Percentiles rank a stretch among this genome's conserved stretches.
Evolutionary conservation across 2,113 vertebrate species (phyloP).

Genomic region (Calyptomena viridis): DNA sequence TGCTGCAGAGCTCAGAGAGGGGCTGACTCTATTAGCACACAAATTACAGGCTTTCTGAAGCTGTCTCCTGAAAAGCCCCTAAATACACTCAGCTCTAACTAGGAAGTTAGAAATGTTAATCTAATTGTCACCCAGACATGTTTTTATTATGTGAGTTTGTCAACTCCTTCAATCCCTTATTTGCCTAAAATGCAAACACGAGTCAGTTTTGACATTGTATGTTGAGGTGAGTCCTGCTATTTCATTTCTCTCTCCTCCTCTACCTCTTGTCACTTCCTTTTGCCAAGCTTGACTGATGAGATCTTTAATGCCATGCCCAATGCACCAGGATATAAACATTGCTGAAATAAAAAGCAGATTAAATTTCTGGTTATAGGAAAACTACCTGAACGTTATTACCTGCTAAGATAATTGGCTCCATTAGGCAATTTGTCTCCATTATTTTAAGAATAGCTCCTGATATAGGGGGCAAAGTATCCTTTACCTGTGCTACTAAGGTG

Average conservation of each 20-base stretch:
- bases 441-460: not conserved
- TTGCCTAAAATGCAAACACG: not conserved
- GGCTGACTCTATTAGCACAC: slow-evolving; percentile 60
- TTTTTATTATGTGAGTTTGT: not conserved
- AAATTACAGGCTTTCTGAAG: slow-evolving; percentile 69
- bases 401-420: not conserved
- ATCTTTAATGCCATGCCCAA: not conserved
- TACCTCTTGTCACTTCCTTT: not conserved
- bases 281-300: not conserved
- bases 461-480: not conserved
- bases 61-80: slow-evolving; percentile 41
- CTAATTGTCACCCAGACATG: slow-evolving; percentile 58
- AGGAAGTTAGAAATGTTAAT: slow-evolving; percentile 51
- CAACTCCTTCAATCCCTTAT: not conserved
- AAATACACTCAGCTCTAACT: slow-evolving; percentile 12
- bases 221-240: not conserved
- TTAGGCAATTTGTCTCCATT: not conserved
- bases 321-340: not conserved
- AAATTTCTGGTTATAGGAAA: not conserved
- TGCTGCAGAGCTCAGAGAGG: slow-evolving; percentile 43
- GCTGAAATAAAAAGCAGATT: not conserved
- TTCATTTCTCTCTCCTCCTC: not conserved
- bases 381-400: not conserved
- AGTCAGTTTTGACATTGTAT: not conserved
- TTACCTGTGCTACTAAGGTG: not conserved